Evolutionary conservation across 92 coral and sea anemone species (phyloP).

Genomic region (Micromussa lordhowensis): DNA sequence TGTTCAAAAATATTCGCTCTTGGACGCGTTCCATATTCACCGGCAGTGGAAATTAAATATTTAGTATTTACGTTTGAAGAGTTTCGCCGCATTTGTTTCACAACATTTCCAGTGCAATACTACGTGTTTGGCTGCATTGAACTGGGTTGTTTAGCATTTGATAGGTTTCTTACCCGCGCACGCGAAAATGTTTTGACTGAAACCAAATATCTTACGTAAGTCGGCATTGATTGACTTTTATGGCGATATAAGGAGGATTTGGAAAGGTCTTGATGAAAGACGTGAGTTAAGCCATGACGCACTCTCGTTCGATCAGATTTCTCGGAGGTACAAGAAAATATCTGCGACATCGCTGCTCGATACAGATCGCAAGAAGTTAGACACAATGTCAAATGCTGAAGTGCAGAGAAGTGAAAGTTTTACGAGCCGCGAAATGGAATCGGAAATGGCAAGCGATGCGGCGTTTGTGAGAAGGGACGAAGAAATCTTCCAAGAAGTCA

Average conservation of each 20-base stretch:
- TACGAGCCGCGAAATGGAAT: slow-evolving; percentile 4
- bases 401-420: slow-evolving; percentile 18
- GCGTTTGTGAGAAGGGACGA: slow-evolving; percentile 74
- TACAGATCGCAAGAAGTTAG: not conserved
- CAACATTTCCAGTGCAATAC: not conserved
- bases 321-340: slow-evolving; percentile 23
- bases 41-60: slow-evolving; percentile 38
- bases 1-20: not conserved
- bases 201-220: slow-evolving; percentile 6
- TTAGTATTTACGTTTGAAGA: slow-evolving; percentile 33
- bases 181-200: slow-evolving; percentile 4
- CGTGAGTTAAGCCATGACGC: slow-evolving; percentile 32
- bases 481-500: slow-evolving; percentile 79
- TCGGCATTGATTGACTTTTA: slow-evolving; percentile 27
- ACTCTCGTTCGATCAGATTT: slow-evolving; percentile 23
- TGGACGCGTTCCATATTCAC: slow-evolving; percentile 37
- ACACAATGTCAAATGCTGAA: slow-evolving; percentile 23
- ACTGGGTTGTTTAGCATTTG: slow-evolving; percentile 5
- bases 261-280: slow-evolving; percentile 25
- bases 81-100: slow-evolving; percentile 10
- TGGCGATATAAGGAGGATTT: slow-evolving; percentile 21
- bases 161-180: slow-evolving; percentile 2
- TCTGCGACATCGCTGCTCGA: not conserved
- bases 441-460: slow-evolving; percentile 25
- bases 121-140: slow-evolving; percentile 13